Conservation (phyloP, 2,888 invertebrate genomes). For the Caenorhabditis zanzibari region DNA sequence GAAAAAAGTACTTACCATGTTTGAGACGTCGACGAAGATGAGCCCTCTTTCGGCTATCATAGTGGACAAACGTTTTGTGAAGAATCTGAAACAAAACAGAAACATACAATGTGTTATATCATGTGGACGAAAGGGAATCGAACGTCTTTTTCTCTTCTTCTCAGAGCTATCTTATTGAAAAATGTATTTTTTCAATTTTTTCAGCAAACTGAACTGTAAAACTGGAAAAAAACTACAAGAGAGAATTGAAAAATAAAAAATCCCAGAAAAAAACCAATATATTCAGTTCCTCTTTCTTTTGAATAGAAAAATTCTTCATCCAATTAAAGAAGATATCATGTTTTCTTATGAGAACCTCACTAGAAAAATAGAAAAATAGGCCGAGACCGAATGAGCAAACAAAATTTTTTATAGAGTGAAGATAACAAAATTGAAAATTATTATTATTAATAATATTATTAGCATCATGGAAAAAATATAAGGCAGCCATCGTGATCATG, state of each 20-base stretch:
- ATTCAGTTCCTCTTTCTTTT: background rate
- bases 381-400: conserved; percentile 10
- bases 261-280: background rate
- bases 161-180: conserved; percentile 1
- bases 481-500: conserved; percentile 27
- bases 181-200: too few relatives aligned
- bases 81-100: conserved; percentile 24
- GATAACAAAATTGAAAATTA: background rate
- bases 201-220: too few relatives aligned
- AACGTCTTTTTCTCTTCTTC: background rate
- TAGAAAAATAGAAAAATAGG: conserved; percentile 38
- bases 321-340: conserved; percentile 49
- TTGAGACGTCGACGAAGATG: conserved; percentile 48
- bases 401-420: conserved; percentile 30
- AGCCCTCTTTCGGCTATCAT: conserved; percentile 51
- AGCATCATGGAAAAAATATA: conserved; percentile 32
- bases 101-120: background rate
- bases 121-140: too few relatives aligned
- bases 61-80: background rate
- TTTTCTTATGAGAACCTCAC: conserved; percentile 35
- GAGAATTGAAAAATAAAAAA: too few relatives aligned
- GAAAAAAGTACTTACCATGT: conserved; percentile 57
- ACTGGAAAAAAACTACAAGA: too few relatives aligned
- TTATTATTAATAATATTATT: conserved; percentile 38
- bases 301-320: conserved; percentile 13